Conservation (phyloP, 2,888 invertebrate species). For the Diloba caeruleocephala region DNA sequence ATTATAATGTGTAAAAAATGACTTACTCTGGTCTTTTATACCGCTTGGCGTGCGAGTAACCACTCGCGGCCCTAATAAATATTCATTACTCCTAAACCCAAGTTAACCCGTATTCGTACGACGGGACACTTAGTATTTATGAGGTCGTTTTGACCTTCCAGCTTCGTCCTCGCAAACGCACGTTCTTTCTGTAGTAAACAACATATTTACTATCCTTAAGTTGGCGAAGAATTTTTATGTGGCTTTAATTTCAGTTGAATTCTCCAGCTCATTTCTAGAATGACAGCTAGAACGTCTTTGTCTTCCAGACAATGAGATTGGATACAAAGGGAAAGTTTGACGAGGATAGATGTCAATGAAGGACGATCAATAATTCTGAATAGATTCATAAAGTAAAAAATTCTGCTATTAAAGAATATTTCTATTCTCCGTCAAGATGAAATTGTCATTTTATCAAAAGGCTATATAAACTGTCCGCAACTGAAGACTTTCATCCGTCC, state of each 20-base stretch:
- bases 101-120: slow-evolving; percentile 45
- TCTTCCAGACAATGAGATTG: slow-evolving; percentile 7
- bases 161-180: slow-evolving; percentile 25
- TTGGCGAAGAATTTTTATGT: slow-evolving; percentile 1
- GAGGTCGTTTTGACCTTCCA: slow-evolving; percentile 40
- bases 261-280: slow-evolving; percentile 3
- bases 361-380: slow-evolving; percentile 20
- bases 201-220: neutral
- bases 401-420: neutral
- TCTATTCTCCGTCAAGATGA: slow-evolving; percentile 3
- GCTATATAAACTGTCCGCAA: neutral
- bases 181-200: slow-evolving; percentile 11
- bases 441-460: slow-evolving; percentile 4
- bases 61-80: slow-evolving; percentile 41
- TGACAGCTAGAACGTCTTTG: slow-evolving; percentile 4
- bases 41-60: slow-evolving; percentile 23
- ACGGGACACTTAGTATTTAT: slow-evolving; percentile 47
- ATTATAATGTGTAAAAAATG: slow-evolving; percentile 18
- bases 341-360: slow-evolving; percentile 1
- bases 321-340: slow-evolving; percentile 20
- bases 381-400: slow-evolving; percentile 1
- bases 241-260: slow-evolving; percentile 1
- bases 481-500: no score
- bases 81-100: slow-evolving; percentile 41
- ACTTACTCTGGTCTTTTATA: slow-evolving; percentile 9